Percentiles rank a stretch among this genome's conserved stretches.
phyloP scores from a whole-genome alignment of 2,797 vertebrate genomes.

The Myripristis murdjan region DNA sequence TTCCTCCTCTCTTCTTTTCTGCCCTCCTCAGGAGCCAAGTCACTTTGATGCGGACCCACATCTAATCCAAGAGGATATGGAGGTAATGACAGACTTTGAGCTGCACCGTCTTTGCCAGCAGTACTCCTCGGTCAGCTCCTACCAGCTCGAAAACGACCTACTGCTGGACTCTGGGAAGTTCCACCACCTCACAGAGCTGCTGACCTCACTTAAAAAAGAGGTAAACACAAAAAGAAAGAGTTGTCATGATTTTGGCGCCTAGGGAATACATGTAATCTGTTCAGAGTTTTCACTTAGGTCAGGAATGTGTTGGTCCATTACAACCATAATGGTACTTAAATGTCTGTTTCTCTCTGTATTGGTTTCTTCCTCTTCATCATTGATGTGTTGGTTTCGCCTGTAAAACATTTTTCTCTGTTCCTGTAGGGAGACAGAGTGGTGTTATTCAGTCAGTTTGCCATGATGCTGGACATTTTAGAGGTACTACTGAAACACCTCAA shows the following conservation, averaged over 20 bases:
- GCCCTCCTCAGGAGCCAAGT: constrained; percentile 90
- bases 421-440: constrained; percentile 94
- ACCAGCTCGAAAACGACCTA: constrained; percentile 88
- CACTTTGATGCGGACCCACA: constrained; percentile 92
- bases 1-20: neutral
- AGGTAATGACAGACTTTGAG: constrained; percentile 98
- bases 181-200: constrained; percentile 85
- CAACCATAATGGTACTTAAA: neutral
- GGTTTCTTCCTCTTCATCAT: neutral
- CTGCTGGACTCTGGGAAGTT: constrained; percentile 98
- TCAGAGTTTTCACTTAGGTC: neutral
- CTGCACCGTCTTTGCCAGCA: constrained; percentile 94
- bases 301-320: neutral
- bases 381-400: neutral
- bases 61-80: constrained; percentile 98
- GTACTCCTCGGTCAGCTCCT: constrained; percentile 88
- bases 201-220: constrained; percentile 90
- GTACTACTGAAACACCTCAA: constrained; percentile 91
- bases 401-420: neutral
- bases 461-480: constrained; percentile 98
- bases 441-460: constrained; percentile 98
- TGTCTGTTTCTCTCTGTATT: neutral
- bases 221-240: constrained; percentile 70
- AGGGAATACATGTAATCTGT: neutral
- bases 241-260: neutral